Percentiles rank a stretch among this genome's conserved stretches.
These are phyloP conservation scores for Tapirus indicus DNA, from an alignment of 2,797 vertebrate genomes.

Conservation along the genomic window DNA sequence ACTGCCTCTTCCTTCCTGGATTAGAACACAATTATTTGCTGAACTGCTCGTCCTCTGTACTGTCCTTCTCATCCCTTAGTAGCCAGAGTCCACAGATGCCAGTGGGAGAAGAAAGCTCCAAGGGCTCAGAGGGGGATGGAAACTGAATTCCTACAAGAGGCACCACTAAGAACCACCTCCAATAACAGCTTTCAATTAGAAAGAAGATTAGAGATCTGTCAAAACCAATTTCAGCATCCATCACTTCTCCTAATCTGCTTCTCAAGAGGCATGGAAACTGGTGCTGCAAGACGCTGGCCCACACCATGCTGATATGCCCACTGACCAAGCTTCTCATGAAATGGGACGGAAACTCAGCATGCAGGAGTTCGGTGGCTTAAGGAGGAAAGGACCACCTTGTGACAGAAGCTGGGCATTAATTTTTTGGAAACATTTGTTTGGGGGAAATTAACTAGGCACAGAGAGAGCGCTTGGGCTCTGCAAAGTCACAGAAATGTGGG, in stretches of 20 bases:
- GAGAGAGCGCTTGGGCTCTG: neutral
- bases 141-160: neutral
- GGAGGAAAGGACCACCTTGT: neutral
- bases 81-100: neutral
- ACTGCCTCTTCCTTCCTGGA: neutral
- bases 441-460: neutral
- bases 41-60: neutral
- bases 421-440: neutral
- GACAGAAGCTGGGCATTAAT: neutral
- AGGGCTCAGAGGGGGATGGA: neutral
- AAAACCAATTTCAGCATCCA: neutral
- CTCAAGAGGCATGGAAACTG: neutral
- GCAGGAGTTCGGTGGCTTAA: neutral
- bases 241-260: constrained; percentile 44
- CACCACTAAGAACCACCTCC: neutral
- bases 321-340: neutral
- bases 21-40: neutral
- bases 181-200: constrained; percentile 58
- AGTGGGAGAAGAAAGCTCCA: neutral
- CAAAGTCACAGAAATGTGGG: neutral
- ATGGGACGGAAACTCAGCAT: neutral
- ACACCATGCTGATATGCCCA: neutral
- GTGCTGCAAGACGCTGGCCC: neutral
- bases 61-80: neutral
- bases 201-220: constrained; percentile 60